Conservation (phyloP, 1,140 invertebrate species). For the Phenacoccus solenopsis region DNA sequence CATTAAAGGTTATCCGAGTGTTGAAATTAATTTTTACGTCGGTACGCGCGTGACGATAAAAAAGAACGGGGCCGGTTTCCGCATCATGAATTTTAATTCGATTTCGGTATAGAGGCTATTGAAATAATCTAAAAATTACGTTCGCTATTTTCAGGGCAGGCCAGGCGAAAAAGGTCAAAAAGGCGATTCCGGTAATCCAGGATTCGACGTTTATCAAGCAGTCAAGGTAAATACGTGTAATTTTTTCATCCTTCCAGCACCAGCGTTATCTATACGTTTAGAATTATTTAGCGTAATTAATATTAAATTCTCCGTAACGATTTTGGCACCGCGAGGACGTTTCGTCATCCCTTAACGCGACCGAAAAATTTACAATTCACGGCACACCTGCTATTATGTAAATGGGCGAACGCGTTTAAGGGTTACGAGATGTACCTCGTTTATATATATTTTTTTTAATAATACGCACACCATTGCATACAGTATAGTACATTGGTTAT, state of each 20-base stretch:
- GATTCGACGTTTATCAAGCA: conserved; percentile 77
- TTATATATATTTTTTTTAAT: neutral
- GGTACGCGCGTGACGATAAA: neutral
- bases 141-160: conserved; percentile 48
- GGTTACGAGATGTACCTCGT: neutral
- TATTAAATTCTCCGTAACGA: neutral
- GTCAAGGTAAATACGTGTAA: conserved; percentile 57
- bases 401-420: neutral
- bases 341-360: neutral
- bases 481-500: too few relatives aligned
- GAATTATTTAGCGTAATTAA: neutral
- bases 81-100: neutral
- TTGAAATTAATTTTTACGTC: neutral
- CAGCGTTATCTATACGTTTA: neutral
- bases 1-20: neutral
- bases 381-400: neutral
- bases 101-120: neutral
- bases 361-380: neutral
- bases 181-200: conserved; percentile 69
- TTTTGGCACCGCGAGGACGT: neutral
- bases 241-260: neutral
- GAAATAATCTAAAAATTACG: neutral
- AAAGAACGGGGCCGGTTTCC: neutral
- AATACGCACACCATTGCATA: neutral
- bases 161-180: conserved; percentile 78